Evolutionary conservation across 2,888 invertebrate species (phyloP), one percentile per base, ranked within the genome.

Genomic region (Agonopterix subpropinquella): DNA sequence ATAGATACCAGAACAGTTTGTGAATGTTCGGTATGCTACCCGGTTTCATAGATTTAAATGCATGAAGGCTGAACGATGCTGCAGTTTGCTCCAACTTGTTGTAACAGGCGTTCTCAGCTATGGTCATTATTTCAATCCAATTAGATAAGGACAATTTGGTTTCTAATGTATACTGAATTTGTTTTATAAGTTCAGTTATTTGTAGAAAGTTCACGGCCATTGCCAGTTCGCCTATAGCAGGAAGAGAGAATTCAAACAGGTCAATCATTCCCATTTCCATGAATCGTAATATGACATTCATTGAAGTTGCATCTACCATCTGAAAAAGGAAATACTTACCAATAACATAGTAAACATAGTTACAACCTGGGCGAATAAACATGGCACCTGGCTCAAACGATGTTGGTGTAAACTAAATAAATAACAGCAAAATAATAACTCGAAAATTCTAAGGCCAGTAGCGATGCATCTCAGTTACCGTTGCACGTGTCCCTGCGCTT

Each of bases 1-100:
- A 85, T 9, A 88, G 64, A 50, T 86, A 87, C 86, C 87, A 88
- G 41, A 70, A 75, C 0, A 88, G 59, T 54, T 66, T 77, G 4
- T 71, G 56, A 36, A 87, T 62, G 41, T 74, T 61, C 15, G 73
- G 68, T 44, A 86, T 67, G 50, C 63, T 64, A 47, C 75, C 64
- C 8, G 75, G 67, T 47, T 72, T 73, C 80, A 85, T 80, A 7
- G 50, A 48, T 48, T 76, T 71, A 50, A 87, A 86, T 9, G 77
- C 65, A 5, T 79, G 61, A 4, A 88, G 60, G 0, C 83, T 85
- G 57, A 64, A 79, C 11, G 73, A 65, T 35, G 71, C 73, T 4
- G 77, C 61, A 2, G 59, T 47, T 48, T 75, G 67, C 53, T 80
- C 75, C 39, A 87, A 55, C 48, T 73, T 70, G 1, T 47, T 41